Conservation (phyloP, 2,797 vertebrate species). For the Anas bernieri region DNA sequence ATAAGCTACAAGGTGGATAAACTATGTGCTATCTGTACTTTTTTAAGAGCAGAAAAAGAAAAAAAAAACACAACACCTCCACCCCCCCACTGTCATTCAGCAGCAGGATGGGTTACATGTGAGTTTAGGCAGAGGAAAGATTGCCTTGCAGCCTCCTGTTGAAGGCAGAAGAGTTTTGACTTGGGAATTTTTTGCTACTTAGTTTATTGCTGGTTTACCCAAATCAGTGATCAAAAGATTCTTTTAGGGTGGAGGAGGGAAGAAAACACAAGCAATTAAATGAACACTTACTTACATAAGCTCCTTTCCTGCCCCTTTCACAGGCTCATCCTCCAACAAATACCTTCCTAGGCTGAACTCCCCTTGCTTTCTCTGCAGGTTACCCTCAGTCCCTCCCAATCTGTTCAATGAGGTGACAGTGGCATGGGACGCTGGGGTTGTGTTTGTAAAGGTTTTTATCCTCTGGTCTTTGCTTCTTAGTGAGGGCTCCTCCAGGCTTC, state of each 20-base stretch:
- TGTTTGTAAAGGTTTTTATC: background rate
- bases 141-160: background rate
- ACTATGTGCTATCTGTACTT: background rate
- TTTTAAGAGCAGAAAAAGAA: background rate
- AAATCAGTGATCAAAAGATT: background rate
- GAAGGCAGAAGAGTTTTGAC: background rate
- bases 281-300: background rate
- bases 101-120: background rate
- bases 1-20: background rate
- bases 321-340: background rate
- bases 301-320: background rate
- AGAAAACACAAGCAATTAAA: background rate
- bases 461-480: background rate
- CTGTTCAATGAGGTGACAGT: accelerated
- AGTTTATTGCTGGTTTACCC: background rate
- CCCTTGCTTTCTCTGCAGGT: background rate
- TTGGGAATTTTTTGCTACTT: background rate
- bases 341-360: background rate
- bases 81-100: background rate
- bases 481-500: background rate
- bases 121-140: background rate
- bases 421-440: background rate
- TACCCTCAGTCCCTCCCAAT: background rate
- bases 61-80: background rate
- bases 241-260: background rate